These are phyloP conservation scores for Brassicogethes aeneus DNA, from an alignment of 2,888 invertebrate genomes.

Conservation along the genomic window DNA sequence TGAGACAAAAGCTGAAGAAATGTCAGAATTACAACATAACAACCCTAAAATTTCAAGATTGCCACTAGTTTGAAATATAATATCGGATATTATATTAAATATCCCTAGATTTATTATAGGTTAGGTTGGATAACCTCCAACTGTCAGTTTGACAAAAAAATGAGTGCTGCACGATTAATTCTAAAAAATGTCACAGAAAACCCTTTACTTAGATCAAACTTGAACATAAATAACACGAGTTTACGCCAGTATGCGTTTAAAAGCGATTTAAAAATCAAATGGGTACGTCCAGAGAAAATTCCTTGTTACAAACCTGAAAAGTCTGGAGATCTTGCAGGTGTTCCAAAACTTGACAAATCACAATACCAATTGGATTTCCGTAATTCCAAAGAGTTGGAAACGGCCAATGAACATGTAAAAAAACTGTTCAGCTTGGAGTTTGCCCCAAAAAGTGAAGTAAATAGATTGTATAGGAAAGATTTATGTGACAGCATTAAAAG, in stretches of 20 bases:
- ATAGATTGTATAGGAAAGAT: constrained; percentile 44
- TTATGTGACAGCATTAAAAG: constrained; percentile 55
- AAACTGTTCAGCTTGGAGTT: constrained; percentile 62
- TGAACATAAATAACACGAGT: not conserved
- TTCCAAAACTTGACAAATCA: constrained; percentile 46
- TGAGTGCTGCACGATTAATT: not conserved
- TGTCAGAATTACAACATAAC: no score
- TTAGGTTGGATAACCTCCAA: no score
- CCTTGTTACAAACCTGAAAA: constrained; percentile 55
- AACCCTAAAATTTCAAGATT: no score
- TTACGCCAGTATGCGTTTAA: constrained; percentile 48
- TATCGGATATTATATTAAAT: no score
- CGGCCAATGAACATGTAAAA: constrained; percentile 61
- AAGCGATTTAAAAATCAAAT: constrained; percentile 65
- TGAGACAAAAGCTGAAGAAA: no score
- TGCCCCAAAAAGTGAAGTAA: constrained; percentile 49
- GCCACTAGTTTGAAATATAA: no score
- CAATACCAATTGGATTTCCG: constrained; percentile 46
- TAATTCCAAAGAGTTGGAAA: constrained; percentile 59
- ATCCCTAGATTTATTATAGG: no score
- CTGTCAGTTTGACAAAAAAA: no score
- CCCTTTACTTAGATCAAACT: not conserved
- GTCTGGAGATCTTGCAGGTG: constrained; percentile 59
- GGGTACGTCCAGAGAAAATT: constrained; percentile 64
- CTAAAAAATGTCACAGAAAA: not conserved